Evolutionary conservation across 2,888 invertebrate species (phyloP).

Genomic region (Caenorhabditis doughertyi): DNA sequence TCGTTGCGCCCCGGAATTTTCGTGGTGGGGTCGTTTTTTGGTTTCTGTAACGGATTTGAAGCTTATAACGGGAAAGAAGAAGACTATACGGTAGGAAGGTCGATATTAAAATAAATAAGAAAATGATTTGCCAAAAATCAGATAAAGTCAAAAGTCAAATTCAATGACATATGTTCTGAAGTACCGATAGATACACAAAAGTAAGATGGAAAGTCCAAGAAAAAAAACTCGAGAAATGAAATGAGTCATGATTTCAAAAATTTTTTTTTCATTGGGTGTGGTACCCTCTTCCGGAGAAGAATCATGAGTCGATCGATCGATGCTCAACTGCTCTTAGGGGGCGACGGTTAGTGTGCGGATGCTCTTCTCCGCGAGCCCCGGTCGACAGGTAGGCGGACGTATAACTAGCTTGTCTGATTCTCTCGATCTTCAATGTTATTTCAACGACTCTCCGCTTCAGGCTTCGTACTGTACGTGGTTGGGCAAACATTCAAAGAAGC

Average conservation of each 20-base stretch:
- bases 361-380: constrained; percentile 51
- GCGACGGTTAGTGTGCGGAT: constrained; percentile 42
- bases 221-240: constrained; percentile 18
- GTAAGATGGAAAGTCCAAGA: constrained; percentile 5
- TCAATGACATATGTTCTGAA: background rate
- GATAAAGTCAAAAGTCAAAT: background rate
- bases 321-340: constrained; percentile 52
- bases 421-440: constrained; percentile 17
- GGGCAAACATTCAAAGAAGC: constrained; percentile 47
- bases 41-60: constrained; percentile 19
- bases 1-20: constrained; percentile 65
- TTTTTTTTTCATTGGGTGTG: constrained; percentile 41
- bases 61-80: background rate
- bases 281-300: constrained; percentile 42
- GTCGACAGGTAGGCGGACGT: constrained; percentile 59
- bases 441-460: constrained; percentile 33
- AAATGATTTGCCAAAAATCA: background rate
- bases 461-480: constrained; percentile 58
- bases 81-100: background rate
- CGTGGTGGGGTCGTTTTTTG: constrained; percentile 45
- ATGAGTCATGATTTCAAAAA: constrained; percentile 28
- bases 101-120: background rate
- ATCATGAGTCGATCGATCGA: constrained; percentile 54
- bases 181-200: background rate
- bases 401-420: constrained; percentile 57